phyloP scores from a whole-genome alignment of 2,888 invertebrate species.

The Nebria brevicollis region DNA sequence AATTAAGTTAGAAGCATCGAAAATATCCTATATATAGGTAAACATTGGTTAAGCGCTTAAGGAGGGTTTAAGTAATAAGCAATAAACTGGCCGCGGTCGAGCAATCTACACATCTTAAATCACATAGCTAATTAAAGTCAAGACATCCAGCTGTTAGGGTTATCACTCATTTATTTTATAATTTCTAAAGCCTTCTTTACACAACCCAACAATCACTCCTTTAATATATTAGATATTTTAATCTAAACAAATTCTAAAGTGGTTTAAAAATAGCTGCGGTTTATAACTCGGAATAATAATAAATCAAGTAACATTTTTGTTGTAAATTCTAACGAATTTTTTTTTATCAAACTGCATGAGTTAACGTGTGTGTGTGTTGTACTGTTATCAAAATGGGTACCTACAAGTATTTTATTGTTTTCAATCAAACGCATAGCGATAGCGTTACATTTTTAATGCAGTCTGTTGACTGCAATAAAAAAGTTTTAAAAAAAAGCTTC shows the following conservation, averaged over 20 bases:
- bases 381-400: neutral
- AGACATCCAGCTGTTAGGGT: neutral
- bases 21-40: neutral
- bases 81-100: neutral
- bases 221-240: neutral
- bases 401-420: neutral
- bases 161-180: neutral
- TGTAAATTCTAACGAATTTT: neutral
- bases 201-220: neutral
- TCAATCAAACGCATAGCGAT: neutral
- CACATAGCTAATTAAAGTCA: neutral
- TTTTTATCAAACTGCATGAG: neutral
- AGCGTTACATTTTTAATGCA: neutral
- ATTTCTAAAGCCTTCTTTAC: neutral
- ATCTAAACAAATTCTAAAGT: neutral
- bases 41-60: neutral
- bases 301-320: no score
- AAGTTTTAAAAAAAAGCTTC: neutral
- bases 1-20: no score
- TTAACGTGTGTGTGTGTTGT: neutral
- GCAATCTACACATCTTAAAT: neutral
- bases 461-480: neutral
- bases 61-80: neutral
- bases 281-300: no score
- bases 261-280: neutral